phyloP scores from a whole-genome alignment of 2,888 invertebrate genomes.

The Ochropleura plecta region DNA sequence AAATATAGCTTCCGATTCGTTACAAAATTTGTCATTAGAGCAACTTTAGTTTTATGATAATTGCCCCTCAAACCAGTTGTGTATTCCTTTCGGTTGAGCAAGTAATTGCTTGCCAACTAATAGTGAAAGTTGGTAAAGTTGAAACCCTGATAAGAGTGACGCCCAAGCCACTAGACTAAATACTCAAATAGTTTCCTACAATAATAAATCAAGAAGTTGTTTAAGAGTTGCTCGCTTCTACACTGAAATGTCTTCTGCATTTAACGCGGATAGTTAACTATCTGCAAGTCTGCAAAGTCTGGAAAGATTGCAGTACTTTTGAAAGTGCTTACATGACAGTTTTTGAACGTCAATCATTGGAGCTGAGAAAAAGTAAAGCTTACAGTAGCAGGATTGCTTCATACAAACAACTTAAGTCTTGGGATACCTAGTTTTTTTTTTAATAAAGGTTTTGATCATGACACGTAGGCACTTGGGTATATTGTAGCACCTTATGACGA shows the following conservation, averaged over 20 bases:
- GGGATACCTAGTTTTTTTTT: too few species aligned
- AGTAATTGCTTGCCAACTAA: slow-evolving; percentile 73
- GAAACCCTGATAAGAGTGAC: slow-evolving; percentile 79
- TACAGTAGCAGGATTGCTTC: not conserved
- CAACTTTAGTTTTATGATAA: slow-evolving; percentile 52
- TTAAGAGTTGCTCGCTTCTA: slow-evolving; percentile 70
- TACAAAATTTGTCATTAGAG: slow-evolving; percentile 13
- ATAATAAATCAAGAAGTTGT: slow-evolving; percentile 83
- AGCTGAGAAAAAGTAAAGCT: not conserved
- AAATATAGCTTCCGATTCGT: slow-evolving; percentile 8
- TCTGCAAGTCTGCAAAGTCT: slow-evolving; percentile 54
- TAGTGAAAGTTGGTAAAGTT: slow-evolving; percentile 71
- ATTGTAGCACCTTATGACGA: too few species aligned
- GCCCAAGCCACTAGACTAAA: slow-evolving; percentile 80
- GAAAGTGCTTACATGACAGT: slow-evolving; percentile 43
- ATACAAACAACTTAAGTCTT: not conserved
- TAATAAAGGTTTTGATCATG: too few species aligned
- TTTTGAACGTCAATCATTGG: slow-evolving; percentile 34
- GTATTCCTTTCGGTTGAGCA: slow-evolving; percentile 64
- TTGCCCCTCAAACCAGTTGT: slow-evolving; percentile 56
- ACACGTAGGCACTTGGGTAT: too few species aligned
- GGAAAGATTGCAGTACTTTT: slow-evolving; percentile 55
- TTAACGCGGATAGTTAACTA: slow-evolving; percentile 58
- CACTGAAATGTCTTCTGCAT: slow-evolving; percentile 64
- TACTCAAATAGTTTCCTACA: slow-evolving; percentile 82